These are phyloP conservation scores for Ichneumoninae sp. DNA, from an alignment of 2,888 invertebrate genomes.

Conservation along the genomic window DNA sequence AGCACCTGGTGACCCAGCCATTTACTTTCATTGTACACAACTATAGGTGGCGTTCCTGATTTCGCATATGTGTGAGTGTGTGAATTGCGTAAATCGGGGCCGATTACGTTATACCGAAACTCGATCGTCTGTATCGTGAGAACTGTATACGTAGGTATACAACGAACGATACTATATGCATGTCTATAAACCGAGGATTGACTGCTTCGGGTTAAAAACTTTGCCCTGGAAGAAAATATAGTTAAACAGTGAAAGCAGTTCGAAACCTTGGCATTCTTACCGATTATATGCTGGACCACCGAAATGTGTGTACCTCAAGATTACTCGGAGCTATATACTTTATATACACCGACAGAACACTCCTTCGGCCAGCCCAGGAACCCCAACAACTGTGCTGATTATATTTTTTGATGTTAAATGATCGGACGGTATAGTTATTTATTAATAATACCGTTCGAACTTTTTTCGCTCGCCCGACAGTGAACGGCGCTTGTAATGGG, in stretches of 20 bases:
- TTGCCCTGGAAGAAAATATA: slow-evolving; percentile 32
- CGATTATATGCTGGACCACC: slow-evolving; percentile 23
- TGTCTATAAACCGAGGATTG: neutral
- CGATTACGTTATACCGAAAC: slow-evolving; percentile 69
- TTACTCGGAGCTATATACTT: neutral
- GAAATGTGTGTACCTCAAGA: neutral
- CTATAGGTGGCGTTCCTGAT: neutral
- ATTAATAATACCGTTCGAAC: neutral
- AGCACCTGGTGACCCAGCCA: slow-evolving; percentile 28
- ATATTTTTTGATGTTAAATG: neutral
- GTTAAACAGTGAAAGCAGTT: slow-evolving; percentile 60
- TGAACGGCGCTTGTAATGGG: neutral
- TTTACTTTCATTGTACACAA: slow-evolving; percentile 38
- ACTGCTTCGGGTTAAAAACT: neutral
- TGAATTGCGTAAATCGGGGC: slow-evolving; percentile 68
- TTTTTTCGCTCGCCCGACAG: neutral
- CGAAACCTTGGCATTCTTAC: slow-evolving; percentile 16
- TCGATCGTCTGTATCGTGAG: slow-evolving; percentile 64
- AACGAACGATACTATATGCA: slow-evolving; percentile 1
- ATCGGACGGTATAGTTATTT: neutral
- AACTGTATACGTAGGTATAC: slow-evolving; percentile 38
- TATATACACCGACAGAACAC: neutral
- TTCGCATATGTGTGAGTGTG: slow-evolving; percentile 42
- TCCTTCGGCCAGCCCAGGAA: neutral
- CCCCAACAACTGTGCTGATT: neutral